A percentile compares a stretch with the other conserved stretches of the same genome.
phyloP scores from a whole-genome alignment of 2,888 invertebrate species.

The Eupithecia vulgata region DNA sequence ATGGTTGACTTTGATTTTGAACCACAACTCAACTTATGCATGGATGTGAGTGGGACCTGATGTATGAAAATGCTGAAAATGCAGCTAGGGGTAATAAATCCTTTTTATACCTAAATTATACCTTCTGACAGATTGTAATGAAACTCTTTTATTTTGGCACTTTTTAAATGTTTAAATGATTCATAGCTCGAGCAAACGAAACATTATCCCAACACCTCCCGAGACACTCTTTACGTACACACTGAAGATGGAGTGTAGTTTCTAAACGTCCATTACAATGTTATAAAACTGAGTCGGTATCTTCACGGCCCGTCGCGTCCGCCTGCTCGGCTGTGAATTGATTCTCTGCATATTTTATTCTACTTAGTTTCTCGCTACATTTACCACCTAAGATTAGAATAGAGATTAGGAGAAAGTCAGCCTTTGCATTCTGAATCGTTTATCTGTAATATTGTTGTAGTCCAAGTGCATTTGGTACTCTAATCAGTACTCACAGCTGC shows the following conservation, averaged over 20 bases:
- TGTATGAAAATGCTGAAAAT: too few relatives aligned
- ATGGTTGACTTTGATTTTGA: too few relatives aligned
- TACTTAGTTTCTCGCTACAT: constrained; percentile 31
- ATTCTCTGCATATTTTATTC: constrained; percentile 32
- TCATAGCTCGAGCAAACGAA: neutral
- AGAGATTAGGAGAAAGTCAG: constrained; percentile 1
- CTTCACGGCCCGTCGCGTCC: constrained; percentile 32
- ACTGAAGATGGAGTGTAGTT: neutral
- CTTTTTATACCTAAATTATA: neutral
- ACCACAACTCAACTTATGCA: too few relatives aligned
- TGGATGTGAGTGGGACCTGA: too few relatives aligned
- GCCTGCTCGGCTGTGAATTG: constrained; percentile 36
- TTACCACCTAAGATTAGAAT: constrained; percentile 20
- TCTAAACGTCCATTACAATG: constrained; percentile 8
- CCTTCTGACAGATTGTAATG: neutral
- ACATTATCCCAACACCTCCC: neutral
- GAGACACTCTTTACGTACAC: neutral
- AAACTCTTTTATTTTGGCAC: neutral
- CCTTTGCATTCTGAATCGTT: neutral
- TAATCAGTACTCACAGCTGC: too few relatives aligned
- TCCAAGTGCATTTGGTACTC: too few relatives aligned
- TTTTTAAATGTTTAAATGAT: neutral
- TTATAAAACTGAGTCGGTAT: constrained; percentile 24
- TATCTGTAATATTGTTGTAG: too few relatives aligned
- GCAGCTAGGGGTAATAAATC: too few relatives aligned